These are phyloP conservation scores for Dendrocincla tyrannina DNA, from an alignment of 2,797 vertebrate genomes.

Conservation along the genomic window DNA sequence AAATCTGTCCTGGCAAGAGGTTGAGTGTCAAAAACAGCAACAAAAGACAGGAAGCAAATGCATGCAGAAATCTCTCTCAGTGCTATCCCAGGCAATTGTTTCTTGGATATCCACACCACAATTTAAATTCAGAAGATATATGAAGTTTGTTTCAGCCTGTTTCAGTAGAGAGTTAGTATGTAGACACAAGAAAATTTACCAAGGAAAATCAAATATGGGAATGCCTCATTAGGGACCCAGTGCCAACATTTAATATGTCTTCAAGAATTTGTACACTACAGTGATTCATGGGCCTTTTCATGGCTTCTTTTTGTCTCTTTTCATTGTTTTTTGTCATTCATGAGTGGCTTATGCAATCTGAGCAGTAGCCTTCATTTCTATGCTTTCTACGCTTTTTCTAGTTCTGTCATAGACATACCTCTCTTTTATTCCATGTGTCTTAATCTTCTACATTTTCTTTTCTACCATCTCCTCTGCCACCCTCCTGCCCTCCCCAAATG, in stretches of 20 bases:
- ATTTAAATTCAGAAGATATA: slow-evolving; percentile 21
- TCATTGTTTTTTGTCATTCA: background rate
- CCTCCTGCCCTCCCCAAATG: background rate
- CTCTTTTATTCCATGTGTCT: background rate
- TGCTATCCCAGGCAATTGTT: background rate
- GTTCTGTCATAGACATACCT: background rate
- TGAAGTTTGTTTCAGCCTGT: background rate
- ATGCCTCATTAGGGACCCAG: background rate
- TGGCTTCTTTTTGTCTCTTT: background rate
- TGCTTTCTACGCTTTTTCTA: background rate
- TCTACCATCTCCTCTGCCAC: background rate
- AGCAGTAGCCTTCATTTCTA: background rate
- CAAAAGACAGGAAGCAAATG: background rate
- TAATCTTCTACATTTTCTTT: background rate
- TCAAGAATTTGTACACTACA: background rate
- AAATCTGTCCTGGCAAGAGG: background rate
- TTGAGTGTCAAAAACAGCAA: background rate
- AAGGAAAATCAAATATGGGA: background rate
- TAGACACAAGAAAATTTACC: background rate
- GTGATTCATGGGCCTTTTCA: rapidly evolving
- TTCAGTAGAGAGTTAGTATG: background rate
- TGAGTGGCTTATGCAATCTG: background rate
- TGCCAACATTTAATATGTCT: background rate
- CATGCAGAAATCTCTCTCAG: slow-evolving; percentile 13
- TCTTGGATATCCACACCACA: background rate